Percentiles rank a stretch among this genome's conserved stretches.
Conservation (phyloP, 2,888 invertebrate species). For the Euzophera pinguis region DNA sequence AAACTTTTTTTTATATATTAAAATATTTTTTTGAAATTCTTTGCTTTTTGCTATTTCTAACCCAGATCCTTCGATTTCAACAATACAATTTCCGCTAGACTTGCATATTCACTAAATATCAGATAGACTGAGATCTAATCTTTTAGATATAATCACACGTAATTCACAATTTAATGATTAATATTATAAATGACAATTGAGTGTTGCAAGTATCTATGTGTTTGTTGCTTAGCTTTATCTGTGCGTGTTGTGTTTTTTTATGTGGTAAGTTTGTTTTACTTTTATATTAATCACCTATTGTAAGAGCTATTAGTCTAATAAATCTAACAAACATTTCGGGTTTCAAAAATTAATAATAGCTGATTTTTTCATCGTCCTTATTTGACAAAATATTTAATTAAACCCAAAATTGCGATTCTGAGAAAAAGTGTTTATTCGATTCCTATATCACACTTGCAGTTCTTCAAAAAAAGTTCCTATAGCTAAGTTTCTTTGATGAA, state of each 20-base stretch:
- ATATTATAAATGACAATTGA: neutral
- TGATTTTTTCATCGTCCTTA: too few species aligned
- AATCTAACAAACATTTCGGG: too few species aligned
- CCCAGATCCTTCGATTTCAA: constrained; percentile 15
- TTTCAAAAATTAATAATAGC: too few species aligned
- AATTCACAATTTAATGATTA: neutral
- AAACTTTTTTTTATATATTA: constrained; percentile 43
- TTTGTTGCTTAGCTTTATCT: constrained; percentile 34
- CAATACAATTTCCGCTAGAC: neutral
- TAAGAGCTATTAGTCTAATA: too few species aligned
- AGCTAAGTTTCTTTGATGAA: too few species aligned
- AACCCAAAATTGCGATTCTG: too few species aligned
- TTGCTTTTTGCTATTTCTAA: constrained; percentile 28
- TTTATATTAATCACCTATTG: too few species aligned
- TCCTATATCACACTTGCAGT: too few species aligned
- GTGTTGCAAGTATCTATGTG: constrained; percentile 11
- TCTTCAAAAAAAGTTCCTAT: too few species aligned
- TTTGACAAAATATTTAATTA: too few species aligned
- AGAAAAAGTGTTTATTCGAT: too few species aligned
- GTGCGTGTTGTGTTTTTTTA: constrained; percentile 21
- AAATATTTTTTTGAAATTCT: constrained; percentile 40
- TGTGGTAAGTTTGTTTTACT: neutral
- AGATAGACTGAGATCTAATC: neutral
- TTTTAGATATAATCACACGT: neutral
- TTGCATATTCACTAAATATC: neutral